Evolutionary conservation across 2,888 invertebrate species (phyloP), one percentile per base, ranked within the genome.

Genomic region (Tanaodytes sp.): DNA sequence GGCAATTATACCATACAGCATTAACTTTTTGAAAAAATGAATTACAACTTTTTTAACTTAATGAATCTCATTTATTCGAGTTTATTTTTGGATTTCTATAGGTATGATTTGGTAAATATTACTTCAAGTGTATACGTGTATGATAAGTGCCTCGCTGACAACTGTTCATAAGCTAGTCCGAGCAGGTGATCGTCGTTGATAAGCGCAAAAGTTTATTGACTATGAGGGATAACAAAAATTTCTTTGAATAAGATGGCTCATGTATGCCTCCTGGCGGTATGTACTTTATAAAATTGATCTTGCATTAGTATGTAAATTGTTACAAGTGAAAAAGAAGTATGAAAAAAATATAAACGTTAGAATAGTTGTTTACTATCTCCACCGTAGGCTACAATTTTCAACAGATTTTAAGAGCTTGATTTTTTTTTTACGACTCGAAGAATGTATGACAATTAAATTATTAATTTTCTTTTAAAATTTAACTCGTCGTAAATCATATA

Each of bases 231-330:
- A 48, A 55, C 48, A 49, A 51, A 61, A 55, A 57, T 57, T 62
- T 49, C 40, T 62, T 62, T 51, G 40, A 62, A 45, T 67, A 37
- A 45, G 36, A 43, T 52, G 54, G 52, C 54, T 58, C 51, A 54
- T 40, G 45, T 11, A 31, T 57, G 42, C 43, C 61, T 46, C 9
- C 19, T 55, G 55, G 59, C 67, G 54, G 19, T 48, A 49, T 31
- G 36, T 61, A 49, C 54, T 43, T 61, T 58, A 61, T 61, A 55
- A 61, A 61, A 67, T 57, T 49, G 52, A 67, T 52, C 51, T 49
- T 49, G 40, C 49, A 55, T 59, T 59, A 61, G 61, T 59, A 61
- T 59, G 66, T 48, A 59, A 66, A 59, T 59, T 55, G 55, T 65
- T 57, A 31, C 31, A 55, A 54, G 48, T 33, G 51, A 33, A 46